Evolutionary conservation across 2,113 vertebrate genomes (phyloP).

Genomic region (Synodontis membranacea): DNA sequence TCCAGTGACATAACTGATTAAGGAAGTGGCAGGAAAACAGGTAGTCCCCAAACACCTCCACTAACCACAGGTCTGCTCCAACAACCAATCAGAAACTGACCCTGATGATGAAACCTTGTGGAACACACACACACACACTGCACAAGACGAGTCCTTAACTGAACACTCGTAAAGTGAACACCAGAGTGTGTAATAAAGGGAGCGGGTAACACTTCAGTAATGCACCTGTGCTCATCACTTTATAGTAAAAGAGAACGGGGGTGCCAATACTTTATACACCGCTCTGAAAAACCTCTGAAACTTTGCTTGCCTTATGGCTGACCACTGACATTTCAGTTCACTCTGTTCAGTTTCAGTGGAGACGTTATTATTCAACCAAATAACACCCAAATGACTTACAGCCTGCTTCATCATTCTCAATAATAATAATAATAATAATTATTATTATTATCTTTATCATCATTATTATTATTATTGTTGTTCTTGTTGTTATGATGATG

Average conservation of each 20-base stretch:
- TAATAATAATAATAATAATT: too few species aligned
- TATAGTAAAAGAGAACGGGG: neutral
- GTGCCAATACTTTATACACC: neutral
- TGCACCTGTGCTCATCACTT: neutral
- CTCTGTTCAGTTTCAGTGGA: too few species aligned
- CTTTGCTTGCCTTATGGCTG: too few species aligned
- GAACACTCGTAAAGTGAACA: neutral
- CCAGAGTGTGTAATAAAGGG: neutral
- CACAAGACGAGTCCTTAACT: neutral
- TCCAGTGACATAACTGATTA: neutral
- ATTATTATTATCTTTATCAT: too few species aligned
- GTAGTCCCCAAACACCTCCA: neutral
- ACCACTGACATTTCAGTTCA: neutral
- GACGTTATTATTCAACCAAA: neutral
- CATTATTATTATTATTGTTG: too few species aligned
- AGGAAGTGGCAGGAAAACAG: constrained; percentile 1
- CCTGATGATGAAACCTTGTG: neutral
- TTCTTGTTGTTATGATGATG: too few species aligned
- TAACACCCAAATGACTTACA: too few species aligned
- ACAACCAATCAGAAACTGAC: neutral
- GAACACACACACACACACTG: neutral
- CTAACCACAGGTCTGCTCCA: neutral
- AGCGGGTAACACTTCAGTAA: neutral
- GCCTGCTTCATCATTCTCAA: too few species aligned
- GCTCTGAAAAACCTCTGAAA: neutral